Conservation (phyloP, 2,888 invertebrate species). For the Phrixothrix hirtus region DNA sequence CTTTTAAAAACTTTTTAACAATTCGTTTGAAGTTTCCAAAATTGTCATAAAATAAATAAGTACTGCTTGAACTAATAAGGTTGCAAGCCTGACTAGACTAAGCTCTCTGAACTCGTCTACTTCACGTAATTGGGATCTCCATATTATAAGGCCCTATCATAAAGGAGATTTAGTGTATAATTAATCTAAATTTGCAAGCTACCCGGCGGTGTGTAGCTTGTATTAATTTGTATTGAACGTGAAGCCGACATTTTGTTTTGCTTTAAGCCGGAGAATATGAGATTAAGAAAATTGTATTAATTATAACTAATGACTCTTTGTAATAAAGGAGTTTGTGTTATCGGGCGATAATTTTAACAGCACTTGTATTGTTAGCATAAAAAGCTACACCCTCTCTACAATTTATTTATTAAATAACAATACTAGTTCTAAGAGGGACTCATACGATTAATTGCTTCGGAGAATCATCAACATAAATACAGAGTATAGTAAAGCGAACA, state of each 20-base stretch:
- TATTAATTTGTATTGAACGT: slow-evolving; percentile 32
- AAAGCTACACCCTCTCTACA: too few species aligned
- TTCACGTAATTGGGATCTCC: slow-evolving; percentile 34
- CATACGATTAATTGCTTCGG: too few species aligned
- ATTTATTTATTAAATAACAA: too few species aligned
- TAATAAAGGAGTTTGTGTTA: background rate
- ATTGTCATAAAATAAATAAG: slow-evolving; percentile 12
- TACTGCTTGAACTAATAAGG: slow-evolving; percentile 32
- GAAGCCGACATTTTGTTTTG: slow-evolving; percentile 28
- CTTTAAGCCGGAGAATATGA: slow-evolving; percentile 16
- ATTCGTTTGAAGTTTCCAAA: slow-evolving; percentile 19
- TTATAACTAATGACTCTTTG: slow-evolving; percentile 22
- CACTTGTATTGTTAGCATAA: too few species aligned
- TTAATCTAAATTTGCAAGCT: slow-evolving; percentile 39
- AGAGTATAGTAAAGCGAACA: too few species aligned
- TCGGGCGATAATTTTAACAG: too few species aligned
- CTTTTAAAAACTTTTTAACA: slow-evolving; percentile 1
- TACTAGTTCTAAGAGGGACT: too few species aligned
- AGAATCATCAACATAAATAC: too few species aligned
- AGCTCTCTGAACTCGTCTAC: slow-evolving; percentile 32
- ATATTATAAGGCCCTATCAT: slow-evolving; percentile 36
- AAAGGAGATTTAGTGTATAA: slow-evolving; percentile 37
- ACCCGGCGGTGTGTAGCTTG: slow-evolving; percentile 30
- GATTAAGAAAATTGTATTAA: slow-evolving; percentile 28
- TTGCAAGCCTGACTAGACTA: slow-evolving; percentile 28